These are phyloP conservation scores for Alcis repandata DNA, from an alignment of 2,888 invertebrate genomes.

Conservation along the genomic window DNA sequence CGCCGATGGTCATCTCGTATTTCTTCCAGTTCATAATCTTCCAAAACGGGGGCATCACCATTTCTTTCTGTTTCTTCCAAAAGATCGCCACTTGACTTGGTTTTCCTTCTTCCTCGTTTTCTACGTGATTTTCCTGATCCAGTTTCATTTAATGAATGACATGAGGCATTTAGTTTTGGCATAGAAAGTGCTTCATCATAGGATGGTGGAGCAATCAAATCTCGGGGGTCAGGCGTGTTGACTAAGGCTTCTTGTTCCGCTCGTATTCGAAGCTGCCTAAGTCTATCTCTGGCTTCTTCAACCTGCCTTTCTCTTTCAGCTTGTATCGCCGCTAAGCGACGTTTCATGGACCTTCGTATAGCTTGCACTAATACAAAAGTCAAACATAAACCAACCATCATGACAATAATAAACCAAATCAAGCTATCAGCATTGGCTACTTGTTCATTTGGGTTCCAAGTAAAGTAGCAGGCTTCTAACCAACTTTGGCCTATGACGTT, in stretches of 20 bases:
- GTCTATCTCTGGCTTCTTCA: slow-evolving; percentile 86
- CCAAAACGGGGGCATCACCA: slow-evolving; percentile 68
- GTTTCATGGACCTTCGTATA: slow-evolving; percentile 85
- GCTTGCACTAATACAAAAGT: slow-evolving; percentile 84
- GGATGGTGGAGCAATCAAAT: slow-evolving; percentile 90
- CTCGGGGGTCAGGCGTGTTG: slow-evolving; percentile 90
- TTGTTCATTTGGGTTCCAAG: slow-evolving; percentile 85
- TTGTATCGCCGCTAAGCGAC: slow-evolving; percentile 80
- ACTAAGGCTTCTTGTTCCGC: slow-evolving; percentile 84
- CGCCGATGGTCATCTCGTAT: slow-evolving; percentile 59
- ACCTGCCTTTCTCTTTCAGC: slow-evolving; percentile 85
- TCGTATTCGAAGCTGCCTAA: slow-evolving; percentile 83
- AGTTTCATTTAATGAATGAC: slow-evolving; percentile 83
- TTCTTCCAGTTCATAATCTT: slow-evolving; percentile 70
- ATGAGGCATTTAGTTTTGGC: slow-evolving; percentile 89
- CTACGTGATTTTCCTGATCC: slow-evolving; percentile 76
- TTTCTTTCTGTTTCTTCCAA: slow-evolving; percentile 80
- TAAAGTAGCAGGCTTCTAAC: slow-evolving; percentile 88
- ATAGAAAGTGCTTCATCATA: slow-evolving; percentile 92
- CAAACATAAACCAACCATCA: slow-evolving; percentile 84
- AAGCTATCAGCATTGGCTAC: slow-evolving; percentile 78
- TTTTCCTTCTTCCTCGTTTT: slow-evolving; percentile 79
- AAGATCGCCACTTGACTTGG: slow-evolving; percentile 83
- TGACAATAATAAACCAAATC: slow-evolving; percentile 87
- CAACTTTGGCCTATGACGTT: slow-evolving; percentile 88